Conservation (phyloP, 2,888 invertebrate species). For the Bellardia pandia region DNA sequence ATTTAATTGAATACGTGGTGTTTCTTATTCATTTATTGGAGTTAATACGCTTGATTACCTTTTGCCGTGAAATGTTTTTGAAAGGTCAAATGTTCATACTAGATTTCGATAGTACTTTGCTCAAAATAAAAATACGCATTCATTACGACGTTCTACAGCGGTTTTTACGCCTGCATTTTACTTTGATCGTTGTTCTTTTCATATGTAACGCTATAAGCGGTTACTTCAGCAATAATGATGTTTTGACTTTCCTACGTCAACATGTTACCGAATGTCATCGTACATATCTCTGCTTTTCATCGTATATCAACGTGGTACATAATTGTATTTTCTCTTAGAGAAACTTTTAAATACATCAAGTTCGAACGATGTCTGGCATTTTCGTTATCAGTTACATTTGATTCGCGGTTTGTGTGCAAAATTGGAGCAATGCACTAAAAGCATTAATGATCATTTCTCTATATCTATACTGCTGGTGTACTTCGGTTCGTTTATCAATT, state of each 20-base stretch:
- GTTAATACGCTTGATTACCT: conserved; percentile 63
- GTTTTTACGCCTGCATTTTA: conserved; percentile 71
- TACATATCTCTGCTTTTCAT: conserved; percentile 74
- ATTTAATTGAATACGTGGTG: conserved; percentile 74
- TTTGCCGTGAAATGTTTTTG: conserved; percentile 59
- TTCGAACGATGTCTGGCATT: conserved; percentile 21
- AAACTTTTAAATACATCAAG: conserved; percentile 53
- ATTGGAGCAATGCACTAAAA: conserved; percentile 74
- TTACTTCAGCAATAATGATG: conserved; percentile 66
- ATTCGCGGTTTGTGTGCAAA: conserved; percentile 72
- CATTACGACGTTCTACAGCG: conserved; percentile 14
- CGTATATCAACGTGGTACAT: conserved; percentile 67
- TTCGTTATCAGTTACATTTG: conserved; percentile 59
- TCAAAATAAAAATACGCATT: conserved; percentile 40
- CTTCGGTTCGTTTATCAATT: conserved; percentile 75
- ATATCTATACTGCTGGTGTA: conserved; percentile 73
- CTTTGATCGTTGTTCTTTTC: conserved; percentile 65
- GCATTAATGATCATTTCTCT: conserved; percentile 74
- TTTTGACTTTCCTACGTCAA: conserved; percentile 65
- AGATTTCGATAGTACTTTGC: conserved; percentile 74
- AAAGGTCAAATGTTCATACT: conserved; percentile 66
- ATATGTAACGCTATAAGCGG: conserved; percentile 43
- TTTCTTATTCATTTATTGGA: conserved; percentile 73
- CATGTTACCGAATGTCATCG: conserved; percentile 74
- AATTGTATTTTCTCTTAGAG: conserved; percentile 60